A percentile compares a stretch with the other conserved stretches of the same genome.
Evolutionary conservation across 30 jellyfish, hydroid and myxozoan species (phyloP).

Genomic region (Hydractinia echinata): DNA sequence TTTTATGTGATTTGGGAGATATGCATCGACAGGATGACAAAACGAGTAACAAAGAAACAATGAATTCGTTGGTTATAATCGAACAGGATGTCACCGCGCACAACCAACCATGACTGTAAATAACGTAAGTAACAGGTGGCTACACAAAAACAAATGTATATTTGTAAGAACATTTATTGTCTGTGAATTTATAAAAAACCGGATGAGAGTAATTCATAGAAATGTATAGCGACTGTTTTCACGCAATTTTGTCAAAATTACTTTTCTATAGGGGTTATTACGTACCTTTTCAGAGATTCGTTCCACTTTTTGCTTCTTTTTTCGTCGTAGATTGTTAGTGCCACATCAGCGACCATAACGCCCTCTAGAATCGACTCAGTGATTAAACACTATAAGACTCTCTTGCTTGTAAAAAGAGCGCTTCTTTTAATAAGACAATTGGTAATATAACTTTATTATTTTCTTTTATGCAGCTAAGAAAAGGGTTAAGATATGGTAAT

Average conservation of each 20-base stretch:
- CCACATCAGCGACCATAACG: not conserved
- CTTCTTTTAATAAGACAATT: too few relatives aligned
- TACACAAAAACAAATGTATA: not conserved
- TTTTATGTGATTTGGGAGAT: constrained; percentile 1
- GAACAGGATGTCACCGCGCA: not conserved
- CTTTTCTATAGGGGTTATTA: constrained; percentile 9
- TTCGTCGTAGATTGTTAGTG: constrained; percentile 18
- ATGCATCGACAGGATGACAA: not conserved
- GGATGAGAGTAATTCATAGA: too few relatives aligned
- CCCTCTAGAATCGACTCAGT: constrained; percentile 14
- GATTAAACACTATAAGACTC: not conserved
- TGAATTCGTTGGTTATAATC: not conserved
- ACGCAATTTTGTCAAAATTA: constrained; percentile 12
- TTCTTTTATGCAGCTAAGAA: too few relatives aligned
- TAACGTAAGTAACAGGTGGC: not conserved
- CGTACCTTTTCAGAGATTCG: constrained; percentile 20
- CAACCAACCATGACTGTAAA: not conserved
- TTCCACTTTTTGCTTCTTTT: constrained; percentile 7
- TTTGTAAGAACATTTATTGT: not conserved
- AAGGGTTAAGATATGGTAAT: too few relatives aligned
- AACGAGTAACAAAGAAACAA: not conserved
- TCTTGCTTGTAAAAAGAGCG: too few relatives aligned
- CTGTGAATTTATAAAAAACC: not conserved
- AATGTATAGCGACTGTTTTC: not conserved
- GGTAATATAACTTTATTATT: too few relatives aligned